Percentiles rank a stretch among this genome's conserved stretches.
Evolutionary conservation across 2,113 vertebrate genomes (phyloP).

Genomic region (Bambusicola thoracicus): DNA sequence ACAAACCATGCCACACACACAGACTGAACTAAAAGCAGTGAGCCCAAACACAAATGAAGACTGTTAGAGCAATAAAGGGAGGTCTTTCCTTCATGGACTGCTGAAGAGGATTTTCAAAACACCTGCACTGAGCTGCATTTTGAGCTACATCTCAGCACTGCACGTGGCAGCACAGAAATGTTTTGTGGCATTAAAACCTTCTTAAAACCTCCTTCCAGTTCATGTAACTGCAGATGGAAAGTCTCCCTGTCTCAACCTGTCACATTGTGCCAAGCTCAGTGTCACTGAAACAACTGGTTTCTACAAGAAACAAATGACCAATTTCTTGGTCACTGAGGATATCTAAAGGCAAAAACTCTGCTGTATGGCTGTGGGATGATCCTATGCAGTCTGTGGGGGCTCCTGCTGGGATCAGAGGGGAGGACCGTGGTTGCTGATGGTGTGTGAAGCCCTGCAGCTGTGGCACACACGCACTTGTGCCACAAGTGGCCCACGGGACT

Average conservation of each 20-base stretch:
- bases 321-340: not conserved
- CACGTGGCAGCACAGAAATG: not conserved
- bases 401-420: constrained; percentile 31
- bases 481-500: not conserved
- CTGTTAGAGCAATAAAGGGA: not conserved
- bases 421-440: not conserved
- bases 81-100: not conserved
- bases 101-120: not conserved
- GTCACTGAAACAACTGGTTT: not conserved
- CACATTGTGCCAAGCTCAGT: not conserved
- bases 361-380: constrained; percentile 9
- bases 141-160: not conserved
- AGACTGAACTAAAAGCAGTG: not conserved
- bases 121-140: not conserved
- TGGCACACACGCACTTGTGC: accelerated
- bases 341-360: not conserved
- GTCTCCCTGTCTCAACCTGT: not conserved
- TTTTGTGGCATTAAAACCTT: not conserved
- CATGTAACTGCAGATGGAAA: not conserved
- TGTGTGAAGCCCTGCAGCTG: not conserved
- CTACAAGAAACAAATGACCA: not conserved
- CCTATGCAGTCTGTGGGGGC: not conserved
- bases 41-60: not conserved
- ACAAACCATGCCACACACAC: not conserved
- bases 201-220: not conserved